These are phyloP conservation scores for Malthinus flaveolus DNA, from an alignment of 2,888 invertebrate genomes.

Conservation along the genomic window DNA sequence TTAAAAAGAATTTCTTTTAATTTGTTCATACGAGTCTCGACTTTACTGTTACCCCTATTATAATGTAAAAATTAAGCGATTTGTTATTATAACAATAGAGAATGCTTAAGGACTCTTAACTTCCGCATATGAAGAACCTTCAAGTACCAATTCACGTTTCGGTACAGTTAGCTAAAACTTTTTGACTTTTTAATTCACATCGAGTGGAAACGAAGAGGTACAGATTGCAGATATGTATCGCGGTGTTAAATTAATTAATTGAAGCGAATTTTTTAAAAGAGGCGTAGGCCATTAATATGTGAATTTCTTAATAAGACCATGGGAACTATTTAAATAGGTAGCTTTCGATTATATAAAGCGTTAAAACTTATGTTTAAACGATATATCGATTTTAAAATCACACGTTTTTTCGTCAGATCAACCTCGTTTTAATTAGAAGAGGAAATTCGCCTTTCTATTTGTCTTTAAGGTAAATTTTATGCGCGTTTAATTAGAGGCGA, in stretches of 20 bases:
- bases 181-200: not conserved
- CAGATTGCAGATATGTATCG: constrained; percentile 22
- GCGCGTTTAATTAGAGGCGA: too few species aligned
- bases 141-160: constrained; percentile 18
- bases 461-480: too few species aligned
- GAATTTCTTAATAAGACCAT: too few species aligned
- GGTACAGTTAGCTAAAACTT: constrained; percentile 4
- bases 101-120: constrained; percentile 9
- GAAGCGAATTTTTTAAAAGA: not conserved
- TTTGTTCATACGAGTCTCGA: constrained; percentile 17
- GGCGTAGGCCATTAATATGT: too few species aligned
- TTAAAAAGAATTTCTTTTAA: constrained; percentile 6
- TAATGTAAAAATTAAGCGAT: constrained; percentile 11
- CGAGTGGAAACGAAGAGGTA: constrained; percentile 3
- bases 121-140: constrained; percentile 10
- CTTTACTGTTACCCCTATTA: constrained; percentile 17
- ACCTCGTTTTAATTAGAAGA: too few species aligned
- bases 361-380: too few species aligned
- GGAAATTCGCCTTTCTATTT: too few species aligned
- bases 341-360: too few species aligned
- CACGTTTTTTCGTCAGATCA: too few species aligned
- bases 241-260: constrained; percentile 14
- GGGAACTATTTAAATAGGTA: too few species aligned
- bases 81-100: constrained; percentile 13
- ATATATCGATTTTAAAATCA: too few species aligned